Evolutionary conservation across 1,140 invertebrate genomes (phyloP).

Genomic region (Dolichoris vasculosae): DNA sequence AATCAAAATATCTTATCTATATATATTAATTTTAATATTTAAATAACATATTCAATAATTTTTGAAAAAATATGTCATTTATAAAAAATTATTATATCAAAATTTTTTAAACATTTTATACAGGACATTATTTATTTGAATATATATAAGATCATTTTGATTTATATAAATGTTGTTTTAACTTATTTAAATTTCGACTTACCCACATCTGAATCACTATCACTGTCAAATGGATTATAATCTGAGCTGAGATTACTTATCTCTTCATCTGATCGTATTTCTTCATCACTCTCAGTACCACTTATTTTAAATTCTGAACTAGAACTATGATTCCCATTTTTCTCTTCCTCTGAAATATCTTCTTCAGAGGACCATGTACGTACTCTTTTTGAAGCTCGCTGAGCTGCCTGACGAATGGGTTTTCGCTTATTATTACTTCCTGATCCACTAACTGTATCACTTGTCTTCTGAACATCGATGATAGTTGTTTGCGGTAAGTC

Average conservation of each 20-base stretch:
- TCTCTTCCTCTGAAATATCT: slow-evolving; percentile 76
- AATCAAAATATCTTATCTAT: too few species aligned
- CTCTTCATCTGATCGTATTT: slow-evolving; percentile 76
- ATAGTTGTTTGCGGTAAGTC: slow-evolving; percentile 73
- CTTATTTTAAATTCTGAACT: slow-evolving; percentile 80
- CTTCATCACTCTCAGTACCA: slow-evolving; percentile 77
- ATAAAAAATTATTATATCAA: too few species aligned
- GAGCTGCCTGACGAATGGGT: slow-evolving; percentile 81
- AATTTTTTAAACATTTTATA: background rate
- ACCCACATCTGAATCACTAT: slow-evolving; percentile 89
- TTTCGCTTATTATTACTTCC: slow-evolving; percentile 76
- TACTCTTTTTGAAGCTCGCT: slow-evolving; percentile 81
- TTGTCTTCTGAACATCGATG: slow-evolving; percentile 64
- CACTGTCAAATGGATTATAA: slow-evolving; percentile 91
- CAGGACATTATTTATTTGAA: background rate
- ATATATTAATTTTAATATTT: too few species aligned
- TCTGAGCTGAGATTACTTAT: slow-evolving; percentile 82
- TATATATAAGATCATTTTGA: background rate
- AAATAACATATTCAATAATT: too few species aligned
- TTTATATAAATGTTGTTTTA: too few species aligned
- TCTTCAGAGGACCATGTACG: slow-evolving; percentile 81
- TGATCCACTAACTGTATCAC: background rate
- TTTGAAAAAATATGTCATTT: too few species aligned
- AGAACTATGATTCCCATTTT: slow-evolving; percentile 76
- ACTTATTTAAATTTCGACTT: slow-evolving; percentile 62